phyloP scores from a whole-genome alignment of 2,888 invertebrate genomes.

The Himalopsyche kuldschensis region DNA sequence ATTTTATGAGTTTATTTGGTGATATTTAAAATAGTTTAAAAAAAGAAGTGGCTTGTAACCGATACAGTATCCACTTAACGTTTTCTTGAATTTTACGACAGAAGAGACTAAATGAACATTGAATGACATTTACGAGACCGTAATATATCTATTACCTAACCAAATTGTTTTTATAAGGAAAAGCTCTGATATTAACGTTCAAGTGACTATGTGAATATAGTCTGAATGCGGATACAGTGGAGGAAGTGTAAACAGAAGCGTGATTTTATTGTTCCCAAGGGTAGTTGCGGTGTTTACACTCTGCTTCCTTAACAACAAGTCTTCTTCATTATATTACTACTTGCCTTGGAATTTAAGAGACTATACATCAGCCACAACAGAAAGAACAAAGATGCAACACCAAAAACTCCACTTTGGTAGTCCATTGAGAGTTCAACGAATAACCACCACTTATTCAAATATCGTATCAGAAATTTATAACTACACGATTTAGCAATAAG shows the following conservation, averaged over 20 bases:
- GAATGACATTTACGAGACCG: not conserved
- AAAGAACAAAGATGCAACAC: not conserved
- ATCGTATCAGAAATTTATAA: too few relatives aligned
- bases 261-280: constrained; percentile 39
- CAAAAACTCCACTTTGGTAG: not conserved
- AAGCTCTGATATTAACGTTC: not conserved
- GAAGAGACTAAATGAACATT: not conserved
- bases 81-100: not conserved
- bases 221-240: constrained; percentile 28
- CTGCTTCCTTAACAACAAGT: constrained; percentile 33
- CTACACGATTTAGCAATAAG: too few relatives aligned
- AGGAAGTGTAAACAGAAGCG: constrained; percentile 13
- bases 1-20: too few relatives aligned
- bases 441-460: too few relatives aligned
- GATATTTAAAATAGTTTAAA: too few relatives aligned
- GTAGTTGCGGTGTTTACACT: constrained; percentile 32
- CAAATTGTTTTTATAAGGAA: not conserved
- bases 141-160: not conserved
- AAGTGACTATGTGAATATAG: not conserved
- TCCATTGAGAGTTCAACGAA: too few relatives aligned
- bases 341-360: not conserved
- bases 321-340: constrained; percentile 35
- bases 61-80: not conserved
- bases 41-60: not conserved
- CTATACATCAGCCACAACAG: not conserved